A percentile compares a stretch with the other conserved stretches of the same genome.
These are phyloP conservation scores for Chelonia mydas DNA, from an alignment of 2,797 vertebrate genomes.

Conservation along the genomic window DNA sequence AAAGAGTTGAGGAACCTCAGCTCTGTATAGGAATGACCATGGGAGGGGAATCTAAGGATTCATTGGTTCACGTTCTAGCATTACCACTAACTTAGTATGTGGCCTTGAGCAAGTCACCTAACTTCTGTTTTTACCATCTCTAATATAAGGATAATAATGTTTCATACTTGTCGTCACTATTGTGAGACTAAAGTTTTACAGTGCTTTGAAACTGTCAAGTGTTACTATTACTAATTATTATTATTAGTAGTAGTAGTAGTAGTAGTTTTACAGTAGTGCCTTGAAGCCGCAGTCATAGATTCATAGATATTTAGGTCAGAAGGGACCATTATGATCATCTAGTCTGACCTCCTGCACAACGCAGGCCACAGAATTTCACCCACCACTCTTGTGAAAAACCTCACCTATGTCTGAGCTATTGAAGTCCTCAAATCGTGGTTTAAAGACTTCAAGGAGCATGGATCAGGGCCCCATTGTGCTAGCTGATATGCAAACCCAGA, in stretches of 20 bases:
- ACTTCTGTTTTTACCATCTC: neutral
- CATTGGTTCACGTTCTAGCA: neutral
- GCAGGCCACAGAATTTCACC: no score
- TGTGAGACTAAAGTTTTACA: neutral
- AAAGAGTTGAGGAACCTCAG: neutral
- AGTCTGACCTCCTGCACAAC: no score
- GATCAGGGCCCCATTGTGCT: neutral
- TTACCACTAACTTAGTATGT: neutral
- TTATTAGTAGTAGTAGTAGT: accelerated
- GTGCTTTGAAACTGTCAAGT: neutral
- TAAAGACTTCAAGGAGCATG: neutral
- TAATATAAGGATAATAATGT: neutral
- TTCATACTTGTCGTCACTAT: neutral
- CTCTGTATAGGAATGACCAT: neutral
- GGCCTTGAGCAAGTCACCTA: neutral
- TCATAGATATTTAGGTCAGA: no score
- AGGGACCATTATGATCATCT: no score
- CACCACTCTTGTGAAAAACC: no score
- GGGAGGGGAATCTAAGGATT: neutral
- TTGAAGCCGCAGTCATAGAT: neutral
- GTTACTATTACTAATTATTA: neutral
- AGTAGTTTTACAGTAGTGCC: neutral
- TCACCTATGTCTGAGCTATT: no score
- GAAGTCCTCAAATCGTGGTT: no score
- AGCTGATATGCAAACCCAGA: neutral